Evolutionary conservation across 2,113 vertebrate genomes (phyloP), one percentile per base, ranked within the genome.

Genomic region (Axis porcinus): DNA sequence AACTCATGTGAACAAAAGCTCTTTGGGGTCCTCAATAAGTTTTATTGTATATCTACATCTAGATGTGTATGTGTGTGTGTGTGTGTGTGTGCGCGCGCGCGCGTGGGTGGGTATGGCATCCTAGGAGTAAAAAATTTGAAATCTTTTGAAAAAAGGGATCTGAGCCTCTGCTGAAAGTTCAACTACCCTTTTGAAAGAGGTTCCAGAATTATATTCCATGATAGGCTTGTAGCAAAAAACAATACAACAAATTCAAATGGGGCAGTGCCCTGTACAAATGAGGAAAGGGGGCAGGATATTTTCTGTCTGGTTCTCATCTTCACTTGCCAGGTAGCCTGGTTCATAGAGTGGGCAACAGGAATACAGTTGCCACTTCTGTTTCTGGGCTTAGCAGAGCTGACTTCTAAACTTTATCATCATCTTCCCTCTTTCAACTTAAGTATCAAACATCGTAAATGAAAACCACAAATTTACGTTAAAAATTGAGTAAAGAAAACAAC

Each of bases 371-470:
- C 36, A 8, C 11, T 58, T 62, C 25, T 13, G 27, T 52, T 60
- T 58, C 28, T 1, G 43, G 47, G 30, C 25, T 62, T 70, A 84
- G 86, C 45, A 81, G n/a, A 58, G n/a, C 70, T 12, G 30, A 81
- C 7, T 21, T 86, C 67, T n/a, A 33, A 47, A 84, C 40, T 58
- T 86, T 86, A 50, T 11, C 76, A 70, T 92, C 92, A 40, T 33
- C 78, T 86, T 86, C 91, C 87, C 58, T 90, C 43, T 79, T 90
- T 96, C 92, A 54, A 33, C 25, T 79, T 94, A 50, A 95, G 16
- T 27, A 91, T 85, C 95, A 97, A 91, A 91, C 78, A 96, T 84
- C 86, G 52, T 89, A 94, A 96, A 52, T 89, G 82, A 95, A 87
- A 30, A 30, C 40, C 27, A 96, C 27, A 96, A 33, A 76, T 78